These are phyloP conservation scores for Crossoptilon crossoptilon DNA, from an alignment of 2,797 vertebrate species.

Conservation along the genomic window DNA sequence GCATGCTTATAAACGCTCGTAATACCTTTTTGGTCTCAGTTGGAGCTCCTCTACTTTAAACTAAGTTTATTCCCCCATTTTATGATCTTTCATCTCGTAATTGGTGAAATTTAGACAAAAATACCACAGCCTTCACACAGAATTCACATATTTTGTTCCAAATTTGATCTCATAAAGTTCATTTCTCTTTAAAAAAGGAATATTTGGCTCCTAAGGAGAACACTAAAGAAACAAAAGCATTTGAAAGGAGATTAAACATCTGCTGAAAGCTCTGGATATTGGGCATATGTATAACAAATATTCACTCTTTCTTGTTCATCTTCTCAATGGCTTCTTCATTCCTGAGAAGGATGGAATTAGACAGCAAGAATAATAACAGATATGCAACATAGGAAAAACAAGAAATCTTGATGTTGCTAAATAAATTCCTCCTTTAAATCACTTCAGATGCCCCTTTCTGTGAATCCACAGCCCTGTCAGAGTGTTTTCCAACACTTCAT, in stretches of 20 bases:
- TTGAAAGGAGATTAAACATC: neutral
- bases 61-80: neutral
- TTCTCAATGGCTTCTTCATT: neutral
- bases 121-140: neutral
- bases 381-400: neutral
- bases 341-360: neutral
- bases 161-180: neutral
- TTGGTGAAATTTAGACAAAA: neutral
- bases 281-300: neutral
- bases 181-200: neutral
- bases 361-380: neutral
- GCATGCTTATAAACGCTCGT: neutral
- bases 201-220: neutral
- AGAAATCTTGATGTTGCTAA: neutral
- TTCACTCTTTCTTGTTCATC: neutral
- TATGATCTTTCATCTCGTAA: neutral
- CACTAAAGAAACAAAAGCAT: neutral
- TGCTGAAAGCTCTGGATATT: neutral
- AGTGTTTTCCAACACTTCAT: slow-evolving; percentile 16
- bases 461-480: neutral
- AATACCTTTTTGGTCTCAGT: neutral
- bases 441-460: neutral
- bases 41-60: neutral
- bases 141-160: neutral
- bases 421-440: neutral